These are phyloP conservation scores for Archaeoteleia sp. DNA, from an alignment of 2,888 invertebrate species.

Conservation along the genomic window DNA sequence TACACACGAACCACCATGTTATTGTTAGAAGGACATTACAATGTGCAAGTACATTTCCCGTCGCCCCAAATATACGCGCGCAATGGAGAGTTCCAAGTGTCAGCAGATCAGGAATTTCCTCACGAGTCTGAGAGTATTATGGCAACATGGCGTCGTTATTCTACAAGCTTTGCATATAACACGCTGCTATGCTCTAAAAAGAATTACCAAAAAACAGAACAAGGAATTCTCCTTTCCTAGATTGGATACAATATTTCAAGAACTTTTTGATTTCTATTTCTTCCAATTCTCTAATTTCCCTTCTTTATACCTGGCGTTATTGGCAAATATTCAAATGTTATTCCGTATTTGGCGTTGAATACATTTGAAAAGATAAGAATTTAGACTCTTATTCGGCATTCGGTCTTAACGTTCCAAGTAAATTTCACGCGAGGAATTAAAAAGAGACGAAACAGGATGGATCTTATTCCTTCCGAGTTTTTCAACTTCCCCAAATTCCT, in stretches of 20 bases:
- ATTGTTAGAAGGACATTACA: conserved; percentile 33
- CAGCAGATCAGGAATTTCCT: conserved; percentile 19
- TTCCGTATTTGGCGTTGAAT: no score
- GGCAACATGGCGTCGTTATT: conserved; percentile 15
- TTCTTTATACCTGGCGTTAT: not conserved
- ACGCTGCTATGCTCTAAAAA: not conserved
- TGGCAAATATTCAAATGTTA: no score
- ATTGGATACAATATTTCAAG: not conserved
- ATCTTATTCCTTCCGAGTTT: no score
- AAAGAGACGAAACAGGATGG: no score
- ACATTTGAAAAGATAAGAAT: not conserved
- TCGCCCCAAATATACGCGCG: conserved; percentile 21
- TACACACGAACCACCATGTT: conserved; percentile 21
- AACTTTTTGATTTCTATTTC: not conserved
- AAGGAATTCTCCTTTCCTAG: conserved; percentile 2
- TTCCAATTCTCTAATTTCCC: not conserved
- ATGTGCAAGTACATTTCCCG: conserved; percentile 28
- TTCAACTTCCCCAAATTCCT: no score
- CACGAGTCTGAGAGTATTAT: conserved; percentile 8
- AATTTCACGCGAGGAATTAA: no score
- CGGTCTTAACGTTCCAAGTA: no score
- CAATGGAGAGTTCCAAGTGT: conserved; percentile 12
- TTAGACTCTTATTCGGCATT: no score
- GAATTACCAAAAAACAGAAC: no score
- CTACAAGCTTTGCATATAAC: not conserved